phyloP scores from a whole-genome alignment of 2,113 vertebrate genomes.

The Triplophysa siluroides region DNA sequence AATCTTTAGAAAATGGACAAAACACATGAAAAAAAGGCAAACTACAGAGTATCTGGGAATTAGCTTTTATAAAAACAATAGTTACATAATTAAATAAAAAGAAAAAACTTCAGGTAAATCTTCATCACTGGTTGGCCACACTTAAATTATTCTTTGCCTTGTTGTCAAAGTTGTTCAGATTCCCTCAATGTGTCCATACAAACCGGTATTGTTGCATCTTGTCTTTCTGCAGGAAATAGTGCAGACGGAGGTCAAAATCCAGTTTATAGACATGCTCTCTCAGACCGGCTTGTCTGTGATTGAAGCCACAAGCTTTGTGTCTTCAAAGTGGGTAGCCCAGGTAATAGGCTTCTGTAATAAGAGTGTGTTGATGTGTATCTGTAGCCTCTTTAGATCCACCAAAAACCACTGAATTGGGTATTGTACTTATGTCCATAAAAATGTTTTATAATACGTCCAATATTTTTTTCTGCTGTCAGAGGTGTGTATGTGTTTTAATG shows the following conservation, averaged over 20 bases:
- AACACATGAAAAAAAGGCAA: too few relatives aligned
- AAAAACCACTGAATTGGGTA: conserved; percentile 18
- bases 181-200: conserved; percentile 40
- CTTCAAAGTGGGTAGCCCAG: conserved; percentile 94
- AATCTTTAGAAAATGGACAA: too few relatives aligned
- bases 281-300: conserved; percentile 87
- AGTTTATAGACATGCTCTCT: conserved; percentile 90
- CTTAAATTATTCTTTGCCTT: conserved; percentile 34
- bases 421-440: background rate
- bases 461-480: too few relatives aligned
- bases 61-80: too few relatives aligned
- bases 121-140: background rate
- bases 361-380: conserved; percentile 64
- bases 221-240: conserved; percentile 81
- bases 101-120: too few relatives aligned
- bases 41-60: too few relatives aligned
- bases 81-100: too few relatives aligned
- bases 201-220: conserved; percentile 56
- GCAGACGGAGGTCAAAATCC: conserved; percentile 87
- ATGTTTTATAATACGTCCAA: background rate
- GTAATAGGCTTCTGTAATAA: conserved; percentile 71
- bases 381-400: conserved; percentile 53
- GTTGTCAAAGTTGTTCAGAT: background rate
- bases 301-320: conserved; percentile 95
- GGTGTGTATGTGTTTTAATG: too few relatives aligned